A percentile compares a stretch with the other conserved stretches of the same genome.
These are phyloP conservation scores for Hyaena hyaena DNA, from an alignment of 2,113 vertebrate species.

Conservation along the genomic window DNA sequence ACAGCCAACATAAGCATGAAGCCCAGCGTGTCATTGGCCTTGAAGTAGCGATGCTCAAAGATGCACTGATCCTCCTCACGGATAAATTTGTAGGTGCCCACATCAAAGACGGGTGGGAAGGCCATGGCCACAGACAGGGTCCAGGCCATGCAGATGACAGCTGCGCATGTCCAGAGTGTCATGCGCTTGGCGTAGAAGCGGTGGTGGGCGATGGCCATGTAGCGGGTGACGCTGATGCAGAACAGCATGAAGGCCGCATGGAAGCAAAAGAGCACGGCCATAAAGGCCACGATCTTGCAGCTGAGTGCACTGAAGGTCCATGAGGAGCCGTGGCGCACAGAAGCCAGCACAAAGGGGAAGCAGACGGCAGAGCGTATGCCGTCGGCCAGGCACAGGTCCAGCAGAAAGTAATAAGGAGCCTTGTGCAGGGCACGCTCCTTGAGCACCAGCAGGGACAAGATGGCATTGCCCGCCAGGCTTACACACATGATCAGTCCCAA, in stretches of 20 bases:
- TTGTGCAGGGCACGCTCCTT: conserved; percentile 95
- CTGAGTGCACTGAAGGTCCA: conserved; percentile 95
- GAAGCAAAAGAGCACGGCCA: conserved; percentile 96
- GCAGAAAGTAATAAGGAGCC: conserved; percentile 95
- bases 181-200: conserved; percentile 96
- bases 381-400: conserved; percentile 96
- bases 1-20: conserved; percentile 98
- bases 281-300: conserved; percentile 96
- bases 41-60: conserved; percentile 97
- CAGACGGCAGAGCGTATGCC: conserved; percentile 95
- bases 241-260: conserved; percentile 97
- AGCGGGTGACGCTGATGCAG: conserved; percentile 95
- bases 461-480: conserved; percentile 93
- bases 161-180: conserved; percentile 96
- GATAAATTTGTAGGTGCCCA: conserved; percentile 97
- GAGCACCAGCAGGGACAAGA: conserved; percentile 93
- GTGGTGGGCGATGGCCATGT: conserved; percentile 97
- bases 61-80: conserved; percentile 96
- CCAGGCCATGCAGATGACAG: conserved; percentile 97
- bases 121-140: conserved; percentile 96
- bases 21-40: conserved; percentile 96
- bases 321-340: conserved; percentile 93
- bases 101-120: conserved; percentile 95
- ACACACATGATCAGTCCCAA: conserved; percentile 95
- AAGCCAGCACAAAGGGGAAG: conserved; percentile 95